Base-by-base conservation (phyloP, 2,797 vertebrate genomes). In the Phataginus tetradactyla region DNA sequence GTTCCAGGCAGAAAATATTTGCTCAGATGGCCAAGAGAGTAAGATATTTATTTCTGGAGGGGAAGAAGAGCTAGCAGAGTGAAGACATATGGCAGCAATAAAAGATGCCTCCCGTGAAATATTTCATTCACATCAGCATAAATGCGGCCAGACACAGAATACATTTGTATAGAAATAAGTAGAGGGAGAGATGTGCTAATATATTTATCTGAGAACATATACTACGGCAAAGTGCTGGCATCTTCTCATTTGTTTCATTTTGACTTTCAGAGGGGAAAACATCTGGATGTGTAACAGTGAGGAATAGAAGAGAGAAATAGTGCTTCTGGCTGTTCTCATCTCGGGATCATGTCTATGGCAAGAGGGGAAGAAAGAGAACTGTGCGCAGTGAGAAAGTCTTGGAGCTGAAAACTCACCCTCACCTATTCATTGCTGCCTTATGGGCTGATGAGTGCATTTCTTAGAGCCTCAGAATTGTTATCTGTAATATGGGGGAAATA, bases 1-100 rank as follows among this genome's bases (percentile, higher is more conserved):
- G 39, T 97, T 90, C 66, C 61, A 81, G 96, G 57, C 61, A 96
- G 93, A 97, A 98, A 95, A 96, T 88, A 85, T 97, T 98, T 98
- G 79, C 95, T 98, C 96, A 97, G 93, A 97, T 98, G 94, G 94
- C 96, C 97, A 98, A 83, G 95, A 92, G 88, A 91, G 91, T 98
- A 98, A 98, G 98, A 98, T 98, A 98, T 98, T 98, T 97, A 96
- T 93, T 98, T 98, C 86, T 97, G 89, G 94, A 98, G 92, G 80
- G 94, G 90, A 97, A 92, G 93, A 97, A 97, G 74, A 96, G 86
- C 85, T 97, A 78, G 92, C 87, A 94, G 92, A 12, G 86, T 96
- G n/a, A 98, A 98, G 95, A 98, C 96, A 98, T 96, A 98, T 77
- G 92, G 74, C 94, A 92, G 37, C 84, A 97, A 96, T 98, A 98